phyloP scores from a whole-genome alignment of 2,888 invertebrate genomes.

The Dromius quadrimaculatus region DNA sequence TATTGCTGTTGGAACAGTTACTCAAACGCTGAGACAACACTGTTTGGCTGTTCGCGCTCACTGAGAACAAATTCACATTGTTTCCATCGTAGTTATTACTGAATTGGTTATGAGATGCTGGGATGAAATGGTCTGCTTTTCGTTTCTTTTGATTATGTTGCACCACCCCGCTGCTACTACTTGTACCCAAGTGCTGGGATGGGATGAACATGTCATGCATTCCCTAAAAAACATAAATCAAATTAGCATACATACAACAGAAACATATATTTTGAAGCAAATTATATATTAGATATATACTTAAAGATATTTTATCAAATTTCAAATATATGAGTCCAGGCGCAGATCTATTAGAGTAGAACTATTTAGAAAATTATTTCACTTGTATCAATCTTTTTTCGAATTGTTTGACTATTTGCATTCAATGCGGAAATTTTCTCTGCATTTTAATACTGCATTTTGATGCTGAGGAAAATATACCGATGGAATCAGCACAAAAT shows the following conservation, averaged over 20 bases:
- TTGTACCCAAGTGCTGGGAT: conserved; percentile 71
- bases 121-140: conserved; percentile 62
- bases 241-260: not conserved
- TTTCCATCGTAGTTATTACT: conserved; percentile 56
- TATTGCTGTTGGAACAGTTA: conserved; percentile 49
- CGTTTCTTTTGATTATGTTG: conserved; percentile 64
- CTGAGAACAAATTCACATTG: conserved; percentile 63
- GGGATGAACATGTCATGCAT: conserved; percentile 90
- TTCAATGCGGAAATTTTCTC: no score
- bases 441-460: no score
- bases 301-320: no score
- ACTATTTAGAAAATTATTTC: no score
- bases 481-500: no score
- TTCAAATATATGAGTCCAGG: no score
- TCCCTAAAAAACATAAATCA: conserved; percentile 70
- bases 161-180: conserved; percentile 67
- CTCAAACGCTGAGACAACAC: conserved; percentile 57
- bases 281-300: no score
- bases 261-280: not conserved
- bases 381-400: no score
- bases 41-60: conserved; percentile 63
- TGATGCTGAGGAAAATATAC: no score
- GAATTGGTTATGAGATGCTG: conserved; percentile 53
- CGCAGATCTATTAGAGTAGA: no score
- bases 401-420: no score